phyloP scores from a whole-genome alignment of 2,797 vertebrate genomes.

The Heteromormyrus szaboi region DNA sequence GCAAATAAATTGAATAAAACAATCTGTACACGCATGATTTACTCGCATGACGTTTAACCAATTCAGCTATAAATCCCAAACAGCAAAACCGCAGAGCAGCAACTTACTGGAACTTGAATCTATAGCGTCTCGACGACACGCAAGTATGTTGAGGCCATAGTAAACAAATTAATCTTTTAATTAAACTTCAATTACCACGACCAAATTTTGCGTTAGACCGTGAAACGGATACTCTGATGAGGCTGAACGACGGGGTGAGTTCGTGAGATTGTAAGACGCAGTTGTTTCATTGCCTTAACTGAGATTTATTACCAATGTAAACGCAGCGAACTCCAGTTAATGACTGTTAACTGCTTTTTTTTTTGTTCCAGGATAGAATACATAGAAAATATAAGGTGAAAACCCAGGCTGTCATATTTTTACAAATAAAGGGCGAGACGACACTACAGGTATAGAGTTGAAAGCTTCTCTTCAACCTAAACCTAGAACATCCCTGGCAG shows the following conservation, averaged over 20 bases:
- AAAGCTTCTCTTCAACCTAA: neutral
- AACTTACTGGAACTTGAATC: neutral
- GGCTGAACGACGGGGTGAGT: neutral
- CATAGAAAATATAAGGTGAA: neutral
- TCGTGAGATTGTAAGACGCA: neutral
- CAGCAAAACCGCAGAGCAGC: neutral
- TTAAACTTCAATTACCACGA: neutral
- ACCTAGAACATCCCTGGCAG: neutral
- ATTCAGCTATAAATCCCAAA: neutral
- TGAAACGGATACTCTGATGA: neutral
- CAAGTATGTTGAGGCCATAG: neutral
- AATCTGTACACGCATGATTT: neutral
- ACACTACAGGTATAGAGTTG: neutral
- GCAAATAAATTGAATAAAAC: neutral
- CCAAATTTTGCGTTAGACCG: neutral
- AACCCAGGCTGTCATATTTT: neutral
- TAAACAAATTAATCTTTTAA: constrained; percentile 7
- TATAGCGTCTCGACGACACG: neutral
- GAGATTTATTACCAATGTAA: neutral
- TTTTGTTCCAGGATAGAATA: neutral
- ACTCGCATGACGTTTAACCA: neutral
- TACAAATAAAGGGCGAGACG: neutral
- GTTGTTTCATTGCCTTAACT: neutral
- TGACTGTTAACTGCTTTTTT: neutral
- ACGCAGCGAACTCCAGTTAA: neutral